Base-by-base conservation (phyloP, 2,888 invertebrate genomes). In the Drosophila mimetica region DNA sequence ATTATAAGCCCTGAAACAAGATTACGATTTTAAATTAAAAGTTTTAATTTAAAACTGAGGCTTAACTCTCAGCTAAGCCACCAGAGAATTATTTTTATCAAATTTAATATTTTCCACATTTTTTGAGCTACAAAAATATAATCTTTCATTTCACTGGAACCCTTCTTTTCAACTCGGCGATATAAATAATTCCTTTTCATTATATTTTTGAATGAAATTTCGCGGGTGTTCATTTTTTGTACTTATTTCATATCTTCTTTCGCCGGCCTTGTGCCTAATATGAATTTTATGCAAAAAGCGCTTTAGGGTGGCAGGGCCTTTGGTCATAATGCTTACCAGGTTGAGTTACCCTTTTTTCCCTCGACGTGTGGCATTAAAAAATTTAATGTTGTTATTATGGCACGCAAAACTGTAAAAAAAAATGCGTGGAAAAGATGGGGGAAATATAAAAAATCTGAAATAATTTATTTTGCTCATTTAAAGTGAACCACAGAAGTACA, bases 151-250 rank as follows among this genome's bases (percentile, higher is more conserved):
- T 71, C 50, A 20, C 69, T 32, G 63, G 20, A 46, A 54, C 22
- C 46, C 30, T 30, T 37, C 7, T 16, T 51, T 13, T 36, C 13
- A 16, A 39, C 53, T 28, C 37, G 48, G 13, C 64, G 69, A 65
- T 84, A 84, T 84, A 77, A 84, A 84, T 82, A 82, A 82, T 82
- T 82, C 84, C 71, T 70, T 80, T 82, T 84, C 79, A 84, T 82
- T 74, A 81, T 71, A 69, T 75, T 70, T 72, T 54, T 75, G 55
- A 69, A 73, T 67, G 55, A 54, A 64, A 70, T 74, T 81, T 77
- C 41, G 69, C 70, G 77, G 74, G 71, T 80, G 74, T 57, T 71
- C 55, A 52, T 63, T 75, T 75, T 67, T 77, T 76, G 37, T 66
- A 50, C 28, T 51, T 65, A 71, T 75, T 73, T 71, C 65, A 54